phyloP scores from a whole-genome alignment of 2,888 invertebrate genomes.

The Nematopogon swammerdamellus region DNA sequence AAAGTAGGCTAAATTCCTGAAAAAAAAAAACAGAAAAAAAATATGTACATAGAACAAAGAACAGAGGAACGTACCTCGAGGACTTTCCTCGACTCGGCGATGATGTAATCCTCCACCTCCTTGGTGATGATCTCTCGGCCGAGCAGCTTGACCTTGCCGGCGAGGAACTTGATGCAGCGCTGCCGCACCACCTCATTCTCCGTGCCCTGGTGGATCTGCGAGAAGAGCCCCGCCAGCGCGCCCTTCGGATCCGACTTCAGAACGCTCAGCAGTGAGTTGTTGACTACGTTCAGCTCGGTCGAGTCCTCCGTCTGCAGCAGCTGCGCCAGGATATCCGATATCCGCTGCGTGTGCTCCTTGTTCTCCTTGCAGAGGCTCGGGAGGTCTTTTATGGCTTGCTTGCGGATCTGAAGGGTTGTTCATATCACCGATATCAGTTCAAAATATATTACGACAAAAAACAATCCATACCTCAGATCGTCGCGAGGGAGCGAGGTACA shows the following conservation, averaged over 20 bases:
- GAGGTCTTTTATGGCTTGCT: constrained; percentile 90
- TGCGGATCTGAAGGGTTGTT: constrained; percentile 86
- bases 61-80: constrained; percentile 56
- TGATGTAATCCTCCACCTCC: constrained; percentile 82
- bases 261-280: constrained; percentile 75
- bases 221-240: constrained; percentile 52
- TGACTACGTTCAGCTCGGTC: constrained; percentile 79
- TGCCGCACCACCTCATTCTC: constrained; percentile 66
- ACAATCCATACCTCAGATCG: too few relatives aligned
- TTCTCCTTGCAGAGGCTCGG: constrained; percentile 84
- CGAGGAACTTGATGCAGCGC: constrained; percentile 82
- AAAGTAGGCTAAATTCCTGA: too few relatives aligned
- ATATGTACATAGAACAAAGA: too few relatives aligned
- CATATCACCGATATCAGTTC: too few relatives aligned
- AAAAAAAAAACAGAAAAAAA: too few relatives aligned
- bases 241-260: constrained; percentile 71
- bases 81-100: constrained; percentile 83
- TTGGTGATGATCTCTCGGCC: constrained; percentile 75
- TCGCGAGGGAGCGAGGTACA: too few relatives aligned
- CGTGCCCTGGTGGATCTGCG: constrained; percentile 51
- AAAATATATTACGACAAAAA: too few relatives aligned
- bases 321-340: constrained; percentile 91
- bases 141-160: constrained; percentile 76
- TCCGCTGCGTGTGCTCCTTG: constrained; percentile 77
- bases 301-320: constrained; percentile 83